Evolutionary conservation across 2,888 invertebrate species (phyloP).

Genomic region (Sarcophaga rosellei): DNA sequence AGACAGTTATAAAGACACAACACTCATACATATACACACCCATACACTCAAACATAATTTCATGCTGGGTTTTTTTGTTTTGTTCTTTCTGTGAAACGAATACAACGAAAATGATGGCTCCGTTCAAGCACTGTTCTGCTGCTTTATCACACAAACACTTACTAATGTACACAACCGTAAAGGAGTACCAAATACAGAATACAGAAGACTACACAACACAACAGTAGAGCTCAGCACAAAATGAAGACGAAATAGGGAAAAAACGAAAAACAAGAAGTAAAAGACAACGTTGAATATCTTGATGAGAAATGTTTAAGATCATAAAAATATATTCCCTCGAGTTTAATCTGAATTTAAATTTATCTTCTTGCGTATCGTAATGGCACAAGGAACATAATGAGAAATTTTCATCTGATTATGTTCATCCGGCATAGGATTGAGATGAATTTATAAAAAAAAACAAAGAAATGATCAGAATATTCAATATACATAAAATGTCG

Average conservation of each 20-base stretch:
- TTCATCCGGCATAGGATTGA: not conserved
- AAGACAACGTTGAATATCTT: conserved; percentile 9
- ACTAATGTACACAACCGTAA: not conserved
- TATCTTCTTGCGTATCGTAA: conserved; percentile 12
- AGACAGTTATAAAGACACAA: not conserved
- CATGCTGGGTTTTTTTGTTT: conserved; percentile 1
- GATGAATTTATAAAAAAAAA: not conserved
- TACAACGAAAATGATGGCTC: conserved; percentile 55
- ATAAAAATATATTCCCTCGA: conserved; percentile 60
- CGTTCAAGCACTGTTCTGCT: conserved; percentile 46
- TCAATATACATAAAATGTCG: not conserved
- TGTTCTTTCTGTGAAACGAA: conserved; percentile 38
- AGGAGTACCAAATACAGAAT: not conserved
- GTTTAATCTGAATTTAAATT: conserved; percentile 62
- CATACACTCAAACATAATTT: conserved; percentile 19
- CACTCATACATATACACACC: not conserved
- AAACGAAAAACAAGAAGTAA: not conserved
- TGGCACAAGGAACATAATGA: not conserved
- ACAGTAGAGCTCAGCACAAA: not conserved
- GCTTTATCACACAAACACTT: not conserved
- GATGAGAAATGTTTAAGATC: conserved; percentile 54
- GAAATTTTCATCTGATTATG: not conserved
- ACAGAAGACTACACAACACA: not conserved
- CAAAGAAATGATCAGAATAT: not conserved
- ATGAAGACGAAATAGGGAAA: not conserved